phyloP scores from a whole-genome alignment of 2,888 invertebrate genomes.

The Microplitis manilae region DNA sequence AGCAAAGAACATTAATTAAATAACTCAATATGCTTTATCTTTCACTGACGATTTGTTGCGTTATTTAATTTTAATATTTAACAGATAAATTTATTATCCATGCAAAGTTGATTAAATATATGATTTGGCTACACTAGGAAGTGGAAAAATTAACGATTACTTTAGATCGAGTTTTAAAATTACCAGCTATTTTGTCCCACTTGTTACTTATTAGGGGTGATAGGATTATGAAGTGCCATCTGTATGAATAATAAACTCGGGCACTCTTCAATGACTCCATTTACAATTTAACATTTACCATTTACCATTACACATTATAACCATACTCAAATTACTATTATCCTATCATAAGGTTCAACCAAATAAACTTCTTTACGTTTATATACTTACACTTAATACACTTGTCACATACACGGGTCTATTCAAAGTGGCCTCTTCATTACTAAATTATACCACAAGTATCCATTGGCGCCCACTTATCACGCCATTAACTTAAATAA shows the following conservation, averaged over 20 bases:
- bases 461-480: constrained; percentile 54
- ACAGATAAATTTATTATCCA: no score
- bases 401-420: constrained; percentile 61
- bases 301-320: constrained; percentile 68
- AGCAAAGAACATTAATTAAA: constrained; percentile 38
- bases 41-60: constrained; percentile 3
- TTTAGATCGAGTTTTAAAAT: constrained; percentile 53
- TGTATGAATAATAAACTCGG: constrained; percentile 62
- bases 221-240: constrained; percentile 69
- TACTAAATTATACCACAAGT: constrained; percentile 71
- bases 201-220: constrained; percentile 71
- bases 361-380: constrained; percentile 53
- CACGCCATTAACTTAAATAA: neutral
- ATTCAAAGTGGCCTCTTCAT: constrained; percentile 71
- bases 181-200: constrained; percentile 71
- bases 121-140: no score
- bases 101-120: no score
- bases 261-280: constrained; percentile 70
- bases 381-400: constrained; percentile 57
- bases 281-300: neutral
- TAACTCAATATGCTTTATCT: constrained; percentile 35
- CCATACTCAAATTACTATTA: constrained; percentile 66
- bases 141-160: constrained; percentile 10
- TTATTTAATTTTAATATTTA: no score
- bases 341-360: constrained; percentile 68